Base-by-base conservation (phyloP, 1,140 invertebrate genomes). In the Micrasema longulum region DNA sequence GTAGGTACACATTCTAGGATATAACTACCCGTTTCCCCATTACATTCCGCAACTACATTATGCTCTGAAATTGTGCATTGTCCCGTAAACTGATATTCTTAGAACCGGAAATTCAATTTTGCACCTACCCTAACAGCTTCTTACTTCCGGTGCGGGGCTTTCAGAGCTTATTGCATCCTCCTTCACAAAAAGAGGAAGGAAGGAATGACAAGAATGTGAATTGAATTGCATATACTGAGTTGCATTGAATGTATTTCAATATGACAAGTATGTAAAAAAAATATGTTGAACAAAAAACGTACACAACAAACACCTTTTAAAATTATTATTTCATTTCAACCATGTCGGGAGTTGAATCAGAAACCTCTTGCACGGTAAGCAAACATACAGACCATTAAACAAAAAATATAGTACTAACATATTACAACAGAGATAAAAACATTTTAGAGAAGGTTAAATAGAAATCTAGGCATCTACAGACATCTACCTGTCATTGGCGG, bases 71-170 rank as follows among this genome's bases (percentile, higher is more conserved):
- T 53, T 12, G 50, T 41, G 55, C 36, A 60, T 60, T 60, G 55
- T 60, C 16, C 36, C 35, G 16, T 9, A 14, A 35, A 60, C 55
- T 9, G 55, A 20, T 43, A 22, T 41, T 60, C 55, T 60, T 60
- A 60, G 18, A 18, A 60, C 55, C 55, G 55, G 55, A 60, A 60
- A 60, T 60, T 38, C 55, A 60, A 4, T 38, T 60, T 60, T 60
- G 16, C 35, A 16, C 35, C 55, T 16, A 14, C 0, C 12, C 55
- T 41, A 14, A 9, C 14, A 22, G 35, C 36, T 18, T 41, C 55
- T 35, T 36, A 22, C 55, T 60, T 60, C 55, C 55, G 55, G 55
- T 14, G 16, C 31, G 55, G 36, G 41, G 22, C 55, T 41, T 35
- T 22, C 22, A 14, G 35, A 38, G 55, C 55, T 41, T 60, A 60